Evolutionary conservation across 2,888 invertebrate species (phyloP).

Genomic region (Itoplectis maculator): DNA sequence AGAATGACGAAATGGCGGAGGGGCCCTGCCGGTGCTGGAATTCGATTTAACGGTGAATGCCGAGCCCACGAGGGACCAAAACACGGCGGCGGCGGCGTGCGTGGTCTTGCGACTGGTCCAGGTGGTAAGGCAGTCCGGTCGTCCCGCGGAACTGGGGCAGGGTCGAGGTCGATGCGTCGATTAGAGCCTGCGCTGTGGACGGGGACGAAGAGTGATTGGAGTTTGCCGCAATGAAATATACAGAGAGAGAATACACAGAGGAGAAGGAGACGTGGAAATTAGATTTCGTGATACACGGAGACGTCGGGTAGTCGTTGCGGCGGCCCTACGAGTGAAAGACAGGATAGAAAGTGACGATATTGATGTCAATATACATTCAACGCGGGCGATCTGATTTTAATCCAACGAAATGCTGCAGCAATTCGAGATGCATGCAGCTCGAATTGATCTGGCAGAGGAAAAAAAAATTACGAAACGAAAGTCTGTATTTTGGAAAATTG

Average conservation of each 20-base stretch:
- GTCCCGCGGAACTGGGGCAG: slow-evolving; percentile 30
- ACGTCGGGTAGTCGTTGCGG: background rate
- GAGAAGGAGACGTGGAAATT: no score
- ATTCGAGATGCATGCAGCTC: background rate
- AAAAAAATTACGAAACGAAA: no score
- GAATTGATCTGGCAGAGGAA: no score
- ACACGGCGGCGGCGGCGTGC: slow-evolving; percentile 35
- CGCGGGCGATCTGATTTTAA: background rate
- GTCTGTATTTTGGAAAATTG: no score
- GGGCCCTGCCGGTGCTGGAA: slow-evolving; percentile 44
- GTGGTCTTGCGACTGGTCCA: slow-evolving; percentile 41
- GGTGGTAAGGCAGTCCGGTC: slow-evolving; percentile 16
- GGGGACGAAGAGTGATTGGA: slow-evolving; percentile 14
- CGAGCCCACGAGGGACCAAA: slow-evolving; percentile 25
- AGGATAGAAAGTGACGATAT: slow-evolving; percentile 12
- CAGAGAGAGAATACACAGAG: background rate
- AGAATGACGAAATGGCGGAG: slow-evolving; percentile 46
- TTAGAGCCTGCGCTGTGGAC: background rate
- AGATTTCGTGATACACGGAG: slow-evolving; percentile 4
- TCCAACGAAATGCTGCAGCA: background rate
- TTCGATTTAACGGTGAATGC: slow-evolving; percentile 56
- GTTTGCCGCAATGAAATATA: background rate
- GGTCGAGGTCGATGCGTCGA: slow-evolving; percentile 41
- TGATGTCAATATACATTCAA: slow-evolving; percentile 5
- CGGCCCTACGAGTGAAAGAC: slow-evolving; percentile 9